Evolutionary conservation across 2,113 vertebrate species (phyloP).

Genomic region (Labrus mixtus): DNA sequence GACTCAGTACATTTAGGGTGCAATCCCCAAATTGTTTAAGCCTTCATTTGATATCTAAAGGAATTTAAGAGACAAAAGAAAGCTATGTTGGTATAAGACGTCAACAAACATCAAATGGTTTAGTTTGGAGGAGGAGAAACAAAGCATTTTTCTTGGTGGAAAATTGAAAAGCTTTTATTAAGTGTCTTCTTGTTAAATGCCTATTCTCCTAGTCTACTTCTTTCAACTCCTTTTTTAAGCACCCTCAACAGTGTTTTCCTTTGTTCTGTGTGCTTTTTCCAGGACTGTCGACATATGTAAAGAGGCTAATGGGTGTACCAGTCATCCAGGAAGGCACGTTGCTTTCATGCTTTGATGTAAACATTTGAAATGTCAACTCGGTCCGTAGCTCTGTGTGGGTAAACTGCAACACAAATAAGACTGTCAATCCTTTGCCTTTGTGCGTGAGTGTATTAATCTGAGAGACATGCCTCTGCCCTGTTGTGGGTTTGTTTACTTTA

Average conservation of each 20-base stretch:
- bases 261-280: constrained; percentile 47
- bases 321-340: constrained; percentile 38
- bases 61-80: neutral
- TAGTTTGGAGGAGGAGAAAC: neutral
- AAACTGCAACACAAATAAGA: constrained; percentile 58
- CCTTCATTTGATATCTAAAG: neutral
- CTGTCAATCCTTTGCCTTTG: constrained; percentile 54
- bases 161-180: constrained; percentile 24
- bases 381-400: constrained; percentile 38
- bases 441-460: constrained; percentile 48
- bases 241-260: constrained; percentile 31
- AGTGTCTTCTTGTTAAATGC: constrained; percentile 38
- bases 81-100: neutral
- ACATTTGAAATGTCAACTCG: constrained; percentile 67
- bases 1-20: too few relatives aligned
- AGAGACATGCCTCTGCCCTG: constrained; percentile 49
- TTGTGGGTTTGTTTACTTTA: constrained; percentile 63
- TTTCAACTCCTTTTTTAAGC: constrained; percentile 33
- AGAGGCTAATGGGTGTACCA: constrained; percentile 70
- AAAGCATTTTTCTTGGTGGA: neutral
- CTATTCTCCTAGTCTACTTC: constrained; percentile 16
- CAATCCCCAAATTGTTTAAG: neutral
- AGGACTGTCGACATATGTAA: constrained; percentile 64
- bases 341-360: constrained; percentile 64
- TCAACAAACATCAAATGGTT: constrained; percentile 5